Evolutionary conservation across 2,797 vertebrate species (phyloP).

Genomic region (Cyprinella venusta): DNA sequence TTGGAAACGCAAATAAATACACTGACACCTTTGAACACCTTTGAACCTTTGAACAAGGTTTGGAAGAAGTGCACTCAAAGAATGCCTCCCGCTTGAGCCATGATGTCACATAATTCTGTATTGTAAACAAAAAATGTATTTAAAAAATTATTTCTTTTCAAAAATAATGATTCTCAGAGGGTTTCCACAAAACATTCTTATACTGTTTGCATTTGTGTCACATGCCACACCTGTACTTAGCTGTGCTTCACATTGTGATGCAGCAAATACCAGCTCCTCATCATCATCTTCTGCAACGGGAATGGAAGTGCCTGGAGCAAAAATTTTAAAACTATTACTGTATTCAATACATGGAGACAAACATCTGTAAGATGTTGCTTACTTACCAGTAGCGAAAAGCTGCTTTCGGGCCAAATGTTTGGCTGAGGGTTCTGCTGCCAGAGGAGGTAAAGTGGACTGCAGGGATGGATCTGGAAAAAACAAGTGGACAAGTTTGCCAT

Average conservation of each 20-base stretch:
- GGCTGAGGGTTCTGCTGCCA: neutral
- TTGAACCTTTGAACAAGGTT: no score
- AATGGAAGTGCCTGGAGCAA: no score
- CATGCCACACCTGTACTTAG: conserved; percentile 12
- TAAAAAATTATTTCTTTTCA: neutral
- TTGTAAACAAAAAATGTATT: neutral
- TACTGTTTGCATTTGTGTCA: neutral
- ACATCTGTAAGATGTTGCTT: neutral
- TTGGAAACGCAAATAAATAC: neutral
- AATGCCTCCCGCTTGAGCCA: neutral
- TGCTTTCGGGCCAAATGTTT: neutral
- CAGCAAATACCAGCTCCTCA: no score
- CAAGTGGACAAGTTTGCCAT: conserved; percentile 7
- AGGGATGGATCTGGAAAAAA: conserved; percentile 12
- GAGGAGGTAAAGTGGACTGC: conserved; percentile 7
- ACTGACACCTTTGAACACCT: no score
- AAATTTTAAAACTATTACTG: no score
- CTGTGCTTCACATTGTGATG: neutral
- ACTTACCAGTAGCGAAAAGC: neutral
- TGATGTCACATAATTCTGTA: neutral
- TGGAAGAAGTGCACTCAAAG: conserved; percentile 14
- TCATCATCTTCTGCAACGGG: no score
- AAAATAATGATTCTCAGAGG: neutral
- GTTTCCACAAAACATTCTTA: neutral
- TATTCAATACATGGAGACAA: neutral